Conservation (phyloP, 2,888 invertebrate species). For the Drosophila pseudotalamancana region DNA sequence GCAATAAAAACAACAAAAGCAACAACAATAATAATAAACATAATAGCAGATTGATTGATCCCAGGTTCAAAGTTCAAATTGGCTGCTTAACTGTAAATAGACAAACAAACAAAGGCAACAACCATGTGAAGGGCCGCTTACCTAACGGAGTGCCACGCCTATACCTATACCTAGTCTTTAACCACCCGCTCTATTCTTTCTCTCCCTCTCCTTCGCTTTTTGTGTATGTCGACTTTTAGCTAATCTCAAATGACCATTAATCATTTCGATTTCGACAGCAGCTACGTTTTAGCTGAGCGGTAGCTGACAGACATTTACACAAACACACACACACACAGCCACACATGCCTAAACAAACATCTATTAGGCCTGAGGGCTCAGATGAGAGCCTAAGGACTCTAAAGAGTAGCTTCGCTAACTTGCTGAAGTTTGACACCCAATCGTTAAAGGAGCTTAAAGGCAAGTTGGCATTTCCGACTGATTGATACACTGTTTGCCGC, state of each 20-base stretch:
- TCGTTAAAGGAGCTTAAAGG: neutral
- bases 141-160: constrained; percentile 22
- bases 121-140: constrained; percentile 36
- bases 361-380: constrained; percentile 15
- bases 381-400: constrained; percentile 9
- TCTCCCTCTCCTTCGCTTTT: too few species aligned
- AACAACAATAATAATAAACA: constrained; percentile 58
- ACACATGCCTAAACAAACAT: constrained; percentile 6
- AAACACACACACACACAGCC: constrained; percentile 4
- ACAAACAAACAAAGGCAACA: constrained; percentile 63
- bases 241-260: constrained; percentile 79
- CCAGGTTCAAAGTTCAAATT: constrained; percentile 76
- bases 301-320: neutral
- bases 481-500: neutral
- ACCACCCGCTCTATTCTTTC: neutral
- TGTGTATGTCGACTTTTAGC: constrained; percentile 63
- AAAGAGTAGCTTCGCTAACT: neutral
- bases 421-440: neutral
- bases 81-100: constrained; percentile 79
- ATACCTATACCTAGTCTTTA: neutral
- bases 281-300: constrained; percentile 32
- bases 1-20: constrained; percentile 22
- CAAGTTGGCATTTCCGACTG: neutral
- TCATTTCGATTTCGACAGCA: constrained; percentile 71
- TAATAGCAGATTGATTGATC: constrained; percentile 80